phyloP scores from a whole-genome alignment of 2,113 vertebrate genomes.

The Neomonachus schauinslandi region DNA sequence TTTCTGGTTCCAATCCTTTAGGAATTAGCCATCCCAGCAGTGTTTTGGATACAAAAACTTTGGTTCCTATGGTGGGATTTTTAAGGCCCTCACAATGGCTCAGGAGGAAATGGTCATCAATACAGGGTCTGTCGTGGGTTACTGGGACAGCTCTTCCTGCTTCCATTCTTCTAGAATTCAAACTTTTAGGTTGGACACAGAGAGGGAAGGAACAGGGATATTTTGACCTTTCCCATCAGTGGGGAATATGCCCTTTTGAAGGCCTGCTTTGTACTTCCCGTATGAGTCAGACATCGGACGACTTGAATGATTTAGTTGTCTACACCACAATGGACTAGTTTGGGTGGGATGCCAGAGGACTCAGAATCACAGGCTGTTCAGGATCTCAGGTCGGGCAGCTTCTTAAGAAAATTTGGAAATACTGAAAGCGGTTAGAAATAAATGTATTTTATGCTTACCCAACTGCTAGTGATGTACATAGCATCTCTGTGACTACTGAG shows the following conservation, averaged over 20 bases:
- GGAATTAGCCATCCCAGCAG: neutral
- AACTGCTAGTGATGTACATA: rapidly evolving
- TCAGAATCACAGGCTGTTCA: neutral
- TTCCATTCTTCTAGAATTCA: neutral
- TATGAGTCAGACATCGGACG: slow-evolving; percentile 56
- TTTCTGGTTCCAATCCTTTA: neutral
- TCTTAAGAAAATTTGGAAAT: neutral
- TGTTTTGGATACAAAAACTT: neutral
- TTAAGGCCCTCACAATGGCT: neutral
- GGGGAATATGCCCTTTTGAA: slow-evolving; percentile 20
- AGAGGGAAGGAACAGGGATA: neutral
- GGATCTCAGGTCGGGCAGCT: neutral
- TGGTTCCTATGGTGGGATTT: neutral
- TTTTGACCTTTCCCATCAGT: slow-evolving; percentile 49
- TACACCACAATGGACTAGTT: neutral
- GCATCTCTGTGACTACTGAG: neutral
- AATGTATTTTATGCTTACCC: neutral
- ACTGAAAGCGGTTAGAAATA: neutral
- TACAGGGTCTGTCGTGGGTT: neutral
- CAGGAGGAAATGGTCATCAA: neutral
- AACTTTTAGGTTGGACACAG: neutral
- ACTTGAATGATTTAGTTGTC: neutral
- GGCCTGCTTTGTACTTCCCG: slow-evolving; percentile 35
- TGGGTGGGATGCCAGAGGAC: neutral
- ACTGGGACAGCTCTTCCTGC: neutral